phyloP scores from a whole-genome alignment of 2,113 vertebrate species.

The Sterrhoptilus dennistouni region DNA sequence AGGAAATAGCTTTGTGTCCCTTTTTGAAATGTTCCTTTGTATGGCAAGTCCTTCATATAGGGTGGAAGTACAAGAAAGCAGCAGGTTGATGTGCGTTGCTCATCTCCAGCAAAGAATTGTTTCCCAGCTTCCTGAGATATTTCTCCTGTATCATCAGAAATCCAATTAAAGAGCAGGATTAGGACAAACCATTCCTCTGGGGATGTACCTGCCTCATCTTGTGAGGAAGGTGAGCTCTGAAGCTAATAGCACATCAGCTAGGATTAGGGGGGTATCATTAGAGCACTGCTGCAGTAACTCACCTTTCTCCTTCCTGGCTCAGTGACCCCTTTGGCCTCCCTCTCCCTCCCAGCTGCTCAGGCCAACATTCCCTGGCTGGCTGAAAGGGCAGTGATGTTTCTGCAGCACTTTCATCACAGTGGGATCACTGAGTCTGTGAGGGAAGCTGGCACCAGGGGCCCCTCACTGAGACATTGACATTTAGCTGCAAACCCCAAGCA shows the following conservation, averaged over 20 bases:
- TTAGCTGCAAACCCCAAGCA: not conserved
- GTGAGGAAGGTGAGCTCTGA: not conserved
- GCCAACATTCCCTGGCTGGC: not conserved
- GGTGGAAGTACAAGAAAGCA: not conserved
- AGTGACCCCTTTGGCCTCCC: not conserved
- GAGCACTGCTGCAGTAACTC: not conserved
- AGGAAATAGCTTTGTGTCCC: not conserved
- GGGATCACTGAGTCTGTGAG: not conserved
- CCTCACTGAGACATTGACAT: not conserved
- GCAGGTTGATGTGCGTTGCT: not conserved
- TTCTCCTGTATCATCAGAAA: not conserved
- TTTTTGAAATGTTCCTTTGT: not conserved
- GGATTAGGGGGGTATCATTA: not conserved
- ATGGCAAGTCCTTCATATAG: not conserved
- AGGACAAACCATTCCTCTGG: not conserved
- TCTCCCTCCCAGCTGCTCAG: not conserved
- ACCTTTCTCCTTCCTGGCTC: not conserved
- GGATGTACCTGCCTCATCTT: not conserved
- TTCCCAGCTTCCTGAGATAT: not conserved
- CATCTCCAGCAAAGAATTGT: not conserved
- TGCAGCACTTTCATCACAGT: not conserved
- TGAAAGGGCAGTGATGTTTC: not conserved
- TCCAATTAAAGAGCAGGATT: not conserved
- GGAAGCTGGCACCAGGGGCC: not conserved
- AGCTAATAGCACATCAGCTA: accelerated